phyloP scores from a whole-genome alignment of 2,113 vertebrate species.

The Carassius carassius region DNA sequence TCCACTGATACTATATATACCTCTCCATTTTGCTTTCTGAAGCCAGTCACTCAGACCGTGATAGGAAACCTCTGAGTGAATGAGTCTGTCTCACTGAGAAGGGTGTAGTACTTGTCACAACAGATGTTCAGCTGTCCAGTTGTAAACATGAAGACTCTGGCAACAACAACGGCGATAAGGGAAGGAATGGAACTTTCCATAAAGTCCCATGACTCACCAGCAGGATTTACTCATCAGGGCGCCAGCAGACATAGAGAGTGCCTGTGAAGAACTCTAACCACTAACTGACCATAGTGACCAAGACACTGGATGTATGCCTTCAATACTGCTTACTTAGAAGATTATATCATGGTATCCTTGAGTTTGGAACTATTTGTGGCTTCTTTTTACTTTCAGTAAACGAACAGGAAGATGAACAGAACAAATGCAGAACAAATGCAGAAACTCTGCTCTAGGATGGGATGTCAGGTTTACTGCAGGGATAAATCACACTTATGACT shows the following conservation, averaged over 20 bases:
- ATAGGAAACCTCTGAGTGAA: not conserved
- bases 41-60: not conserved
- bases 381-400: not conserved
- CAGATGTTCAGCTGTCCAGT: conserved; percentile 49
- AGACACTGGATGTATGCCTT: not conserved
- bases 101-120: conserved; percentile 16
- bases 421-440: conserved; percentile 1
- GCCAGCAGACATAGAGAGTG: conserved; percentile 6
- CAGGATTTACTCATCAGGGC: conserved; percentile 30
- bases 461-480: conserved; percentile 26
- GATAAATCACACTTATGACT: conserved; percentile 21
- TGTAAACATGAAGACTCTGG: conserved; percentile 35
- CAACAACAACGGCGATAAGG: conserved; percentile 45
- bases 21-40: not conserved
- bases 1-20: not conserved
- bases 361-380: not conserved
- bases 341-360: conserved; percentile 1
- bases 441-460: not conserved
- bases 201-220: conserved; percentile 45
- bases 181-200: conserved; percentile 26
- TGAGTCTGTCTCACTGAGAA: conserved; percentile 23
- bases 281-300: not conserved
- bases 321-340: not conserved
- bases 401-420: not conserved
- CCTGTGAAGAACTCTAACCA: conserved; percentile 26